Evolutionary conservation across 2,888 invertebrate species (phyloP).

Genomic region (Cephus pygmeus): DNA sequence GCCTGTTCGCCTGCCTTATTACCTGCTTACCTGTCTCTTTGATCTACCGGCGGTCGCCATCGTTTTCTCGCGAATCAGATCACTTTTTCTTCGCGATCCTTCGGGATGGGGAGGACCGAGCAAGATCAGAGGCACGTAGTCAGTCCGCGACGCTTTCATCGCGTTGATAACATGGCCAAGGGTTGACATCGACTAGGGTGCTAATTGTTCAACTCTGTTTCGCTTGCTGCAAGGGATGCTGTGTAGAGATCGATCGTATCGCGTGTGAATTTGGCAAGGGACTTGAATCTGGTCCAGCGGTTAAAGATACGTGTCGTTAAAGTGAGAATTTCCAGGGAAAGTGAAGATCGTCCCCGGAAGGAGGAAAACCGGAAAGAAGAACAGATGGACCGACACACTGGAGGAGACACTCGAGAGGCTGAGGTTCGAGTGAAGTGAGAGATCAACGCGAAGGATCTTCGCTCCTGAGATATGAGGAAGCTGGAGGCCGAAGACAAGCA

Average conservation of each 20-base stretch:
- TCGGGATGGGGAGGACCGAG: not conserved
- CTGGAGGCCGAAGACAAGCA: not conserved
- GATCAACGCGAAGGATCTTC: not conserved
- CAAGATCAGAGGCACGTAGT: not conserved
- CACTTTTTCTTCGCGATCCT: not conserved
- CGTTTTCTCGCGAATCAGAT: not conserved
- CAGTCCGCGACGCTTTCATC: not conserved
- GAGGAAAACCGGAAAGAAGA: not conserved
- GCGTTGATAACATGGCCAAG: not conserved
- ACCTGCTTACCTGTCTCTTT: not conserved
- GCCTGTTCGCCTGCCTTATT: not conserved
- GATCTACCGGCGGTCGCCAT: not conserved
- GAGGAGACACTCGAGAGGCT: not conserved
- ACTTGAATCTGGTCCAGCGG: not conserved
- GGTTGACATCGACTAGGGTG: not conserved
- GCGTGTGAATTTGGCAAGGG: not conserved
- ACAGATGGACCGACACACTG: not conserved
- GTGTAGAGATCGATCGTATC: not conserved
- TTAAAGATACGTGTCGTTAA: not conserved
- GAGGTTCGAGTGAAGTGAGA: not conserved
- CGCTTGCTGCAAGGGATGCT: not conserved
- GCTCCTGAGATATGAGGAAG: not conserved
- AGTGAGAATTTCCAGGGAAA: not conserved
- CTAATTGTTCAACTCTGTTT: not conserved
- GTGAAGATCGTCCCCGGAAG: not conserved